These are phyloP conservation scores for Neoascia interrupta DNA, from an alignment of 2,888 invertebrate species.

Conservation along the genomic window DNA sequence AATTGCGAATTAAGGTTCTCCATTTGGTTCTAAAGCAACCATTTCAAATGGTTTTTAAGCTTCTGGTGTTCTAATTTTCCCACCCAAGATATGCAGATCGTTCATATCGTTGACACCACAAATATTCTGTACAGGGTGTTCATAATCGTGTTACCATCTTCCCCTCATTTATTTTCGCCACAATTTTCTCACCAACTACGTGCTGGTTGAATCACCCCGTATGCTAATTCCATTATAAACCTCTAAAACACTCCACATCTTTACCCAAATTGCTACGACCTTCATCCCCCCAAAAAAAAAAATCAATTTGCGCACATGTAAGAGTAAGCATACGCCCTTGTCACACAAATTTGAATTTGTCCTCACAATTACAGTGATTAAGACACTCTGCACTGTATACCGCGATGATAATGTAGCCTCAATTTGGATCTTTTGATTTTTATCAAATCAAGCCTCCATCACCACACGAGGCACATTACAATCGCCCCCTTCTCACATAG, in stretches of 20 bases:
- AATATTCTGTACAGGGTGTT: too few species aligned
- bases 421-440: conserved; percentile 23
- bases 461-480: conserved; percentile 20
- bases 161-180: too few species aligned
- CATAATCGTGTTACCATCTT: too few species aligned
- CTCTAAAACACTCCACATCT: background rate
- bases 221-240: conserved; percentile 4
- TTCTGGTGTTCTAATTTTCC: too few species aligned
- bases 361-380: conserved; percentile 10
- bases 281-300: conserved; percentile 7
- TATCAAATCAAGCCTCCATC: conserved; percentile 29
- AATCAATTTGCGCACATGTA: background rate
- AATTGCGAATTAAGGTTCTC: too few species aligned
- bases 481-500: conserved; percentile 10
- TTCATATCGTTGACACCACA: too few species aligned
- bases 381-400: background rate
- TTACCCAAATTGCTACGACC: conserved; percentile 28
- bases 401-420: conserved; percentile 2
- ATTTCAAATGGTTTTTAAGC: too few species aligned
- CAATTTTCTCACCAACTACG: too few species aligned
- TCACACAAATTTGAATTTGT: background rate
- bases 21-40: too few species aligned
- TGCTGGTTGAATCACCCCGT: too few species aligned
- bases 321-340: background rate
- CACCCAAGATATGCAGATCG: too few species aligned